Evolutionary conservation across 2,113 vertebrate genomes (phyloP).

Genomic region (Halcyon malimbica): DNA sequence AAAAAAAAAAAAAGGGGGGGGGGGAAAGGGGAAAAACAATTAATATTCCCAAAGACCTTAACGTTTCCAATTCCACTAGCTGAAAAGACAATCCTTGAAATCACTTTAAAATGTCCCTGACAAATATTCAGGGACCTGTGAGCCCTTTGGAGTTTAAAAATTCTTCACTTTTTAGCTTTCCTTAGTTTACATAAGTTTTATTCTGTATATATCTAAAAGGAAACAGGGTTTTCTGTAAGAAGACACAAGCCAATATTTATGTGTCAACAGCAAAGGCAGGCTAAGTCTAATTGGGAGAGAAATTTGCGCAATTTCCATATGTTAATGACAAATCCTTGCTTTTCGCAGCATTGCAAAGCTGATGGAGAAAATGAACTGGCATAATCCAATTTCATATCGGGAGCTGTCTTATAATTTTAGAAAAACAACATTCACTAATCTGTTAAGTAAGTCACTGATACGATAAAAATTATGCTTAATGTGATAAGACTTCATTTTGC

Average conservation of each 20-base stretch:
- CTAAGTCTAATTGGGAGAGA: background rate
- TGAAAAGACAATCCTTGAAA: background rate
- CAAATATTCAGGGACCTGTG: background rate
- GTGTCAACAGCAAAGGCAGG: background rate
- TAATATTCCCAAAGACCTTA: background rate
- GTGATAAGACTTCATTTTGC: constrained; percentile 26
- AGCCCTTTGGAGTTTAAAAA: background rate
- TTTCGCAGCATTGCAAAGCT: background rate
- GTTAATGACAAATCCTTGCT: background rate
- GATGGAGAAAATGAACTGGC: constrained; percentile 3
- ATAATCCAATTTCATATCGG: constrained; percentile 28
- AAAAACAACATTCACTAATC: constrained; percentile 33
- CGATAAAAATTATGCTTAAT: constrained; percentile 35
- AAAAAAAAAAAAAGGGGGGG: background rate
- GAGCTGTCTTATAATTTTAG: background rate
- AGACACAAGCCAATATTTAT: background rate
- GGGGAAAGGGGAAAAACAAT: no score
- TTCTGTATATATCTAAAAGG: background rate
- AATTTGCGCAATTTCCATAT: constrained; percentile 15
- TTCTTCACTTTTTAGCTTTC: background rate
- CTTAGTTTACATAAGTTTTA: background rate
- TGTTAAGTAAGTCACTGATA: constrained; percentile 29
- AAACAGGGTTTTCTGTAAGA: background rate
- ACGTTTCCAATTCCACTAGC: background rate
- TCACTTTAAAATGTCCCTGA: background rate